These are phyloP conservation scores for Poeciliopsis paucimaculata DNA, from an alignment of 2,797 vertebrate genomes.

Conservation along the genomic window DNA sequence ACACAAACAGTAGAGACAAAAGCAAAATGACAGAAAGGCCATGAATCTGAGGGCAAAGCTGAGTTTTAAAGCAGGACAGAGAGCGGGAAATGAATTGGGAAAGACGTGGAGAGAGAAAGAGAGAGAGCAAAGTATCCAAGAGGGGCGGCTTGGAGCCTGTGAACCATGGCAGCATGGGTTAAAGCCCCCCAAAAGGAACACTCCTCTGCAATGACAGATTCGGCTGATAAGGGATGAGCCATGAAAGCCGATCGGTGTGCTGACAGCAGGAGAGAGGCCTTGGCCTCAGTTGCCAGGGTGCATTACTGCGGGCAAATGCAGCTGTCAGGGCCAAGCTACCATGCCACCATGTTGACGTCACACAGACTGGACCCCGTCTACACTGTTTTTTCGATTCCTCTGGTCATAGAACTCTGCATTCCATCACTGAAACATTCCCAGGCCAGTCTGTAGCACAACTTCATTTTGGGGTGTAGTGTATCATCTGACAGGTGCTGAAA, in stretches of 20 bases:
- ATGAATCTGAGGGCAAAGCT: slow-evolving; percentile 48
- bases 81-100: slow-evolving; percentile 41
- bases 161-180: slow-evolving; percentile 72
- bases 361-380: slow-evolving; percentile 61
- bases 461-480: slow-evolving; percentile 62
- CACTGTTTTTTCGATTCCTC: slow-evolving; percentile 38
- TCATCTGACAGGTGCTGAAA: slow-evolving; percentile 77
- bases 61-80: slow-evolving; percentile 53
- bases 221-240: slow-evolving; percentile 79
- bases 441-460: slow-evolving; percentile 68
- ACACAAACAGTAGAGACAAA: slow-evolving; percentile 54
- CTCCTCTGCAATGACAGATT: slow-evolving; percentile 83
- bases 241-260: slow-evolving; percentile 80
- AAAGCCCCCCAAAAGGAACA: slow-evolving; percentile 73
- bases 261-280: slow-evolving; percentile 79
- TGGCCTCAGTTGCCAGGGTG: slow-evolving; percentile 69
- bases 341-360: slow-evolving; percentile 75
- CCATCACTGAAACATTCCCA: slow-evolving; percentile 71
- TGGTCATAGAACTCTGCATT: slow-evolving; percentile 74
- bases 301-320: slow-evolving; percentile 76
- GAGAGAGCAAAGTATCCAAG: slow-evolving; percentile 64
- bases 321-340: slow-evolving; percentile 80
- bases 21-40: slow-evolving; percentile 46
- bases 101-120: slow-evolving; percentile 47
- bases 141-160: slow-evolving; percentile 65